Base-by-base conservation (phyloP, 1,140 invertebrate species). In the Drosophila miranda region DNA sequence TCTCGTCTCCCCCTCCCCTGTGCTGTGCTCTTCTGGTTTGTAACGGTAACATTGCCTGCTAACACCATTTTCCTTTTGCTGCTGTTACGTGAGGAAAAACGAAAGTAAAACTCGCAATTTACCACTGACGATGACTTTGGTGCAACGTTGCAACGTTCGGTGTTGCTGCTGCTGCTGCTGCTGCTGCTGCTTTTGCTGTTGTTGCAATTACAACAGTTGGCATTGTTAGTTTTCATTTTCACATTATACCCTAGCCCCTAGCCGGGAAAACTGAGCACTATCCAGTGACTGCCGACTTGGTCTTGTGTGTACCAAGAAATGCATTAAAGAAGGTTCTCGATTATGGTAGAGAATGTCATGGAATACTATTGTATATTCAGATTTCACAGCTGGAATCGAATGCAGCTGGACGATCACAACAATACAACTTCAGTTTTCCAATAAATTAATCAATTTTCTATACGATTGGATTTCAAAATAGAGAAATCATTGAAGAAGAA, bases 11-110 rank as follows among this genome's bases (percentile, higher is more conserved):
- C 14, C 30, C 16, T 28, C 23, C 23, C 23, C 23, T 6, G 11
- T 0, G 44, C n/a, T 11, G 9, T 30, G 34, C 34, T 38, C 30
- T 9, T 11, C 16, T 38, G 63, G 30, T 43, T 52, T 43, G 70
- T 57, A 74, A 71, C 73, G 81, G 68, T 66, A 86, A 86, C 81
- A 81, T 86, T 87, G 81, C 81, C 81, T 86, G 81, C 82, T 86
- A 86, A 86, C 81, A 86, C 81, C 82, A 86, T 86, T 86, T 86
- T 86, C 81, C 81, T 87, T 86, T 86, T 87, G 73, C 69, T 50
- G 72, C 55, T 67, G 81, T 84, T 84, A 84, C 81, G 81, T 84
- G 77, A 74, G 70, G 66, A 84, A 84, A 84, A 84, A 84, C 81
- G 81, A 84, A 84, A 84, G 80, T 84, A 84, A 84, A 86, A 86